Evolutionary conservation across 2,888 invertebrate species (phyloP).

Genomic region (Acrocyrtus sp.): DNA sequence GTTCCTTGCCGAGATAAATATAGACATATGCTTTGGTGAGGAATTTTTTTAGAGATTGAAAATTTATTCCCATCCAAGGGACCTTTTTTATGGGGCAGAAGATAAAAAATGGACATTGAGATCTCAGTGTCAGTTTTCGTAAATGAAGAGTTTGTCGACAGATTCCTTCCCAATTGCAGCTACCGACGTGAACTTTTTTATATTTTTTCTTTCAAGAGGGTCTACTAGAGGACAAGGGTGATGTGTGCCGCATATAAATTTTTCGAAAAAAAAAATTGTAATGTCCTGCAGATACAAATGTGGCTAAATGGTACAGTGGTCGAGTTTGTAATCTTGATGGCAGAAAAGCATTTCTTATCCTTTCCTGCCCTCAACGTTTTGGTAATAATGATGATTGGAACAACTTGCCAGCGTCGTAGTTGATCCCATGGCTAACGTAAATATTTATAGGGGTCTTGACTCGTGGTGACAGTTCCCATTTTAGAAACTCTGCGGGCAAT

Average conservation of each 20-base stretch:
- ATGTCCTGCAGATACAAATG: slow-evolving; percentile 40
- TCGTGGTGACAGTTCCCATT: slow-evolving; percentile 50
- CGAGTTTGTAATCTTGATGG: too few species aligned
- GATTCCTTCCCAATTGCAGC: too few species aligned
- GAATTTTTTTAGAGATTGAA: not conserved
- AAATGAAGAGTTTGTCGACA: too few species aligned
- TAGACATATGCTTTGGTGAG: not conserved
- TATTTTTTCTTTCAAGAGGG: too few species aligned
- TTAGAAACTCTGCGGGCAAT: slow-evolving; percentile 50
- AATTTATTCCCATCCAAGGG: not conserved
- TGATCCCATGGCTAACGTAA: not conserved
- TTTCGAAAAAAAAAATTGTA: slow-evolving; percentile 15
- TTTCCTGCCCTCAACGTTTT: too few species aligned
- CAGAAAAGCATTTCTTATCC: too few species aligned
- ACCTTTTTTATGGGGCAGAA: not conserved
- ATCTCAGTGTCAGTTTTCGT: too few species aligned
- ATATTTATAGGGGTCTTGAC: slow-evolving; percentile 50
- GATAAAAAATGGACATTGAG: not conserved
- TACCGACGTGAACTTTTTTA: too few species aligned
- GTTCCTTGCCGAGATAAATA: not conserved
- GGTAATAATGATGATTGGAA: slow-evolving; percentile 42
- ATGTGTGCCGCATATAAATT: slow-evolving; percentile 28
- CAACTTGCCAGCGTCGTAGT: slow-evolving; percentile 35
- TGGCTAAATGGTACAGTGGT: too few species aligned
- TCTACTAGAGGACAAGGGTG: not conserved